Evolutionary conservation across 2,113 vertebrate genomes (phyloP).

Genomic region (Macroglossus sobrinus): DNA sequence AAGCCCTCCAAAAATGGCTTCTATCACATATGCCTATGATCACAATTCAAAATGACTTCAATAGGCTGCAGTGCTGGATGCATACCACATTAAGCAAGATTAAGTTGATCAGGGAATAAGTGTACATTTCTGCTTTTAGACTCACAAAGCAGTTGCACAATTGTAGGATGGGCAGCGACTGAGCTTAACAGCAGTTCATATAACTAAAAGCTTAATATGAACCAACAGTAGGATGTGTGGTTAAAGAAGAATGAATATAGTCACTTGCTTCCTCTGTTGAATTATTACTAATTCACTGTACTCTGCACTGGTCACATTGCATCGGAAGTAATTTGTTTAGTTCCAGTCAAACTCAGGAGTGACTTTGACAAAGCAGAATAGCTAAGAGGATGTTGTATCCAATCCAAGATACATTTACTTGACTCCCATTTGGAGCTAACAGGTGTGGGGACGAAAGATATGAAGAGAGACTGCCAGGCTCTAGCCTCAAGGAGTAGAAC

Average conservation of each 20-base stretch:
- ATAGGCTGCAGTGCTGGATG: not conserved
- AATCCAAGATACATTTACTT: constrained; percentile 6
- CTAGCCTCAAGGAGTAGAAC: not conserved
- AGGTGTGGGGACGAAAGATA: not conserved
- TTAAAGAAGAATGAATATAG: constrained; percentile 4
- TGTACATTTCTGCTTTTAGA: constrained; percentile 46
- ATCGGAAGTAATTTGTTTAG: not conserved
- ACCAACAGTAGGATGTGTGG: constrained; percentile 40
- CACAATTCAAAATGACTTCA: constrained; percentile 25
- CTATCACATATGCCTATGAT: not conserved
- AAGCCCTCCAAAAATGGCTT: not conserved
- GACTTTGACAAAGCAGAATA: constrained; percentile 28
- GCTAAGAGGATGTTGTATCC: constrained; percentile 10
- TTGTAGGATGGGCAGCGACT: not conserved
- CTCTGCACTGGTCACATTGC: not conserved
- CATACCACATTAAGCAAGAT: constrained; percentile 15
- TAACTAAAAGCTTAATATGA: constrained; percentile 54
- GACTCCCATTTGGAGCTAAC: constrained; percentile 5
- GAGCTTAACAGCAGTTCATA: constrained; percentile 45
- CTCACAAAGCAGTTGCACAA: constrained; percentile 46
- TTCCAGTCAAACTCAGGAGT: not conserved
- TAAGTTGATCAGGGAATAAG: constrained; percentile 3
- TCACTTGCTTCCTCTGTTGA: not conserved
- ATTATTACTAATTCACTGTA: constrained; percentile 38
- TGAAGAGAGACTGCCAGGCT: not conserved